phyloP scores from a whole-genome alignment of 35 echinoderm and acorn worm species.

The Stichopus chloronotus region DNA sequence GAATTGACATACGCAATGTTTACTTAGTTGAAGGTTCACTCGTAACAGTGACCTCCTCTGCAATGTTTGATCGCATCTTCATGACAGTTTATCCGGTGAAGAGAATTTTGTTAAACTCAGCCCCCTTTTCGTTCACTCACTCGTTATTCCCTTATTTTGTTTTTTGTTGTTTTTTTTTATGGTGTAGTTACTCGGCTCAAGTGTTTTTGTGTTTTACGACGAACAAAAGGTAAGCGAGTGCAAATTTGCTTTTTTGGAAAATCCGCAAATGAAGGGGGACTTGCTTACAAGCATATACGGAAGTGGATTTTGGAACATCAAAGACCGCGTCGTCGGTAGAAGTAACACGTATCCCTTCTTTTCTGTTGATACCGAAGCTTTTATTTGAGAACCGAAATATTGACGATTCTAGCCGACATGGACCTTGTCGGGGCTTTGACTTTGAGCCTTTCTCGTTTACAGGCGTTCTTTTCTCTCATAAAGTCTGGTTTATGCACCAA shows the following conservation, averaged over 20 bases:
- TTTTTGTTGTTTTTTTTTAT: not conserved
- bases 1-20: constrained; percentile 52
- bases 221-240: constrained; percentile 28
- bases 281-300: constrained; percentile 17
- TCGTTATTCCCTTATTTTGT: constrained; percentile 6
- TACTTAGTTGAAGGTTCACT: constrained; percentile 47
- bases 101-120: constrained; percentile 43
- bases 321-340: constrained; percentile 21
- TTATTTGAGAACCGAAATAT: not conserved
- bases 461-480: too few relatives aligned
- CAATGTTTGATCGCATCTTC: constrained; percentile 49
- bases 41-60: constrained; percentile 54
- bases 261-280: constrained; percentile 11
- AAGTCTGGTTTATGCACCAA: too few relatives aligned
- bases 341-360: constrained; percentile 43
- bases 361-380: not conserved
- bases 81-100: constrained; percentile 44
- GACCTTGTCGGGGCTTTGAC: not conserved
- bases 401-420: not conserved
- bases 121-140: not conserved
- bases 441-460: not conserved
- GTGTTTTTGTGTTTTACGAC: constrained; percentile 35
- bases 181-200: not conserved
- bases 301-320: constrained; percentile 37
- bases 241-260: constrained; percentile 44